These are phyloP conservation scores for Denticeps clupeoides DNA, from an alignment of 2,797 vertebrate species.

Conservation along the genomic window DNA sequence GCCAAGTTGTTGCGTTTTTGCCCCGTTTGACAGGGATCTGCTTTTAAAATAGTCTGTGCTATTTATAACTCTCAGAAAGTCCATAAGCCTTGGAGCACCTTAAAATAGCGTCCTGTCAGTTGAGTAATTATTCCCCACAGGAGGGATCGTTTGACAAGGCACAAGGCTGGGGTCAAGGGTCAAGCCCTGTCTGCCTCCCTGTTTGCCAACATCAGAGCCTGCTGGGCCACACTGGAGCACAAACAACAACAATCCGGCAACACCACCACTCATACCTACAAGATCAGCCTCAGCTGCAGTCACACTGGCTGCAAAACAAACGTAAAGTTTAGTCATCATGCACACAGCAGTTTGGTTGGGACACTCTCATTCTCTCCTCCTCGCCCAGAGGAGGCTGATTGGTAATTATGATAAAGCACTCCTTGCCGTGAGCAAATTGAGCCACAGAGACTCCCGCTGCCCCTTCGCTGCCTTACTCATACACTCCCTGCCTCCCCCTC, in stretches of 20 bases:
- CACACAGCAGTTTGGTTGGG: not conserved
- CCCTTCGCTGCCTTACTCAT: conserved; percentile 7
- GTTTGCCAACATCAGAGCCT: conserved; percentile 44
- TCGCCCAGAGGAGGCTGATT: conserved; percentile 28
- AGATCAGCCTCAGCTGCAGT: not conserved
- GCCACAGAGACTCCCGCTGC: conserved; percentile 17
- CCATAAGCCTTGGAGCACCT: conserved; percentile 29
- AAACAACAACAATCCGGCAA: conserved; percentile 1
- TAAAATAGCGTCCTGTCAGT: conserved; percentile 40
- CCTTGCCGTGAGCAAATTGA: conserved; percentile 32
- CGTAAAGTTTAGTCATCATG: not conserved
- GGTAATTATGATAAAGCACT: conserved; percentile 42
- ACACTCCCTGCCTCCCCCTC: too few relatives aligned
- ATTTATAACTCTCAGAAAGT: conserved; percentile 36
- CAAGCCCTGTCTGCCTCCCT: conserved; percentile 51
- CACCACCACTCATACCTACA: not conserved
- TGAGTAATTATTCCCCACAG: conserved; percentile 41
- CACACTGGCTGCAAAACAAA: not conserved
- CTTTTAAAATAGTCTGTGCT: conserved; percentile 27
- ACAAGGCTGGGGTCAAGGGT: conserved; percentile 62
- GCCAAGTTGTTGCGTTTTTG: conserved; percentile 8
- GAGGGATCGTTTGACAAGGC: conserved; percentile 57
- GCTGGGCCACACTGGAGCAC: conserved; percentile 20
- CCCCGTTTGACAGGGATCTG: conserved; percentile 2
- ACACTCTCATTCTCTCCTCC: conserved; percentile 4